phyloP scores from a whole-genome alignment of 2,797 vertebrate genomes.

The Poecilia gillii region DNA sequence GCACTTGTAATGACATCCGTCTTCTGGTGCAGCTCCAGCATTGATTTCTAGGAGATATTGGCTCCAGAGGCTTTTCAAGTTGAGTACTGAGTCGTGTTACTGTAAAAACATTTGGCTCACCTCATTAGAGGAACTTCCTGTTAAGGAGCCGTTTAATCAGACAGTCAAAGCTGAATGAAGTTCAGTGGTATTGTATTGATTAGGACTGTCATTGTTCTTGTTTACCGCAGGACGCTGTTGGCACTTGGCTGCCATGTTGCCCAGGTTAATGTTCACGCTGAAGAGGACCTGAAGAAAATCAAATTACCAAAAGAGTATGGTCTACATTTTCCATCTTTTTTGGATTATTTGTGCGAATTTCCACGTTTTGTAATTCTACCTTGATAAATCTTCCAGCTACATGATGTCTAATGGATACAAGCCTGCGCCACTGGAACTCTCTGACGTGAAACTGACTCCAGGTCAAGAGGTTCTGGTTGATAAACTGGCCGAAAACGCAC shows the following conservation, averaged over 20 bases:
- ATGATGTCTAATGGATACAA: constrained; percentile 98
- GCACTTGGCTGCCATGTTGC: constrained; percentile 95
- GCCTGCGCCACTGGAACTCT: constrained; percentile 95
- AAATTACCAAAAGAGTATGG: constrained; percentile 95
- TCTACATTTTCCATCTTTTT: background rate
- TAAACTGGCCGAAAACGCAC: constrained; percentile 98
- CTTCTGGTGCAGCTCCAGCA: constrained; percentile 53
- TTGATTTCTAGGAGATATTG: constrained; percentile 57
- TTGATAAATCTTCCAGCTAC: constrained; percentile 82
- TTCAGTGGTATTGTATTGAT: constrained; percentile 1
- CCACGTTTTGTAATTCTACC: background rate
- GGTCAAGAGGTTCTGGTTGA: constrained; percentile 98
- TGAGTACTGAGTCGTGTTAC: constrained; percentile 52
- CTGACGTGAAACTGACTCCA: constrained; percentile 92
- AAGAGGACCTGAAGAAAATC: constrained; percentile 95
- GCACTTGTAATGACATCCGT: constrained; percentile 50
- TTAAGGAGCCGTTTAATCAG: background rate
- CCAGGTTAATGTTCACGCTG: constrained; percentile 89
- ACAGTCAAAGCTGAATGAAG: background rate
- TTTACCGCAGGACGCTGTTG: constrained; percentile 88
- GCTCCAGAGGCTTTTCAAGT: constrained; percentile 42
- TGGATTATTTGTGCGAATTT: background rate
- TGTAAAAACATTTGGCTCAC: constrained; percentile 54
- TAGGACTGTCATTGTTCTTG: constrained; percentile 20
- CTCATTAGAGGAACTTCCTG: constrained; percentile 16